These are phyloP conservation scores for Euphonia xanthogaster DNA, from an alignment of 2,797 vertebrate species.

Conservation along the genomic window DNA sequence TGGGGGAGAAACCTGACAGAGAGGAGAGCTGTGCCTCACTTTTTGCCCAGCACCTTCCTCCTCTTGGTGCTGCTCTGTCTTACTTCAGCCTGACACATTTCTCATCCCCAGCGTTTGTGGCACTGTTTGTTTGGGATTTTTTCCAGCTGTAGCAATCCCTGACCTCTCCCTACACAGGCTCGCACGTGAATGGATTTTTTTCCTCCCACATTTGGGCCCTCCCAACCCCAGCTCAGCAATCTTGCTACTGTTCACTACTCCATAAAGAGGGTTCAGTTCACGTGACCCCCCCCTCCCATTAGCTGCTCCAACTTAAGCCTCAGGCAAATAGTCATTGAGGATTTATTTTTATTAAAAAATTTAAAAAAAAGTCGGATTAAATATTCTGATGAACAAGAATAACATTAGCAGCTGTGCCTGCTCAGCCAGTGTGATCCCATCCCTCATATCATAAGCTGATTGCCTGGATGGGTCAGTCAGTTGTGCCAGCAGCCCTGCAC, in stretches of 20 bases:
- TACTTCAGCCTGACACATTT: not conserved
- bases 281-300: not conserved
- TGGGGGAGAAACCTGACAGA: not conserved
- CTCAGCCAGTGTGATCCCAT: conserved; percentile 40
- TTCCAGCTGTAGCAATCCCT: not conserved
- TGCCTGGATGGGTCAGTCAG: conserved; percentile 37
- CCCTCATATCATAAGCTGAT: conserved; percentile 57
- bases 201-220: not conserved
- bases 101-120: not conserved
- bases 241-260: conserved; percentile 4
- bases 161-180: accelerated
- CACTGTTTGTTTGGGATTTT: not conserved
- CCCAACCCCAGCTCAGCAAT: not conserved
- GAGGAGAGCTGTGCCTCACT: not conserved
- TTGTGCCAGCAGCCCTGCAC: not conserved
- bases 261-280: not conserved
- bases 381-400: conserved; percentile 62
- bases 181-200: accelerated
- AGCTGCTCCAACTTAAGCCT: conserved; percentile 55
- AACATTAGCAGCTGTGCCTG: conserved; percentile 64
- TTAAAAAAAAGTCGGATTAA: conserved; percentile 31
- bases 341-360: conserved; percentile 66
- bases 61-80: accelerated
- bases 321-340: conserved; percentile 64
- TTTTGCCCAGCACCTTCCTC: not conserved